Conservation (phyloP, 2,113 vertebrate species). For the Brachyistius frenatus region DNA sequence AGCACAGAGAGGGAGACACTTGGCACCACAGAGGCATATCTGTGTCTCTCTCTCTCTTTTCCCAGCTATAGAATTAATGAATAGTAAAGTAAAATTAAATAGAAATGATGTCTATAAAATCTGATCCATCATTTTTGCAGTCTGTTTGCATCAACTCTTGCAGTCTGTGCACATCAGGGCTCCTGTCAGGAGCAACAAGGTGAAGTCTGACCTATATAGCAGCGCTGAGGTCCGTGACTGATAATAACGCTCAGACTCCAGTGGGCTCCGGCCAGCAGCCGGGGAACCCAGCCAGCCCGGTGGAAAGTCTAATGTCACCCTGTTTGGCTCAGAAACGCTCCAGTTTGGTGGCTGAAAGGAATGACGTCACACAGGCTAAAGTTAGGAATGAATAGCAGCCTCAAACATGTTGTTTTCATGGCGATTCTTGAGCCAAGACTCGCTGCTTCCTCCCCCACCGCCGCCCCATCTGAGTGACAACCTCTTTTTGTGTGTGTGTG, state of each 20-base stretch:
- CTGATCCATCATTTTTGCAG: not conserved
- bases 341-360: conserved; percentile 27
- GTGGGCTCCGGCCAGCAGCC: not conserved
- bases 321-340: conserved; percentile 31
- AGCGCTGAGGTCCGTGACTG: not conserved
- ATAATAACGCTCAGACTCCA: not conserved
- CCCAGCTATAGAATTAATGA: not conserved
- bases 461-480: conserved; percentile 6
- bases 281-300: not conserved
- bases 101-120: too few species aligned
- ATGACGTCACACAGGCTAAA: conserved; percentile 59
- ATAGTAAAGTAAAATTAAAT: not conserved
- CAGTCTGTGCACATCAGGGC: not conserved
- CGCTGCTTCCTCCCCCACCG: not conserved
- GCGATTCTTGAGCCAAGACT: conserved; percentile 7
- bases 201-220: conserved; percentile 4
- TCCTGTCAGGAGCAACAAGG: not conserved
- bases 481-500: not conserved
- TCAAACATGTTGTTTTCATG: conserved; percentile 52
- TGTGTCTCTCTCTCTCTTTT: not conserved
- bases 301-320: conserved; percentile 15
- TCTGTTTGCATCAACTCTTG: not conserved
- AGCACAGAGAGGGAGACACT: conserved; percentile 7
- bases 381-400: conserved; percentile 60
- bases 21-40: too few species aligned